A percentile compares a stretch with the other conserved stretches of the same genome.
phyloP scores from a whole-genome alignment of 2,888 invertebrate species.

The Drosophila hamatofila region DNA sequence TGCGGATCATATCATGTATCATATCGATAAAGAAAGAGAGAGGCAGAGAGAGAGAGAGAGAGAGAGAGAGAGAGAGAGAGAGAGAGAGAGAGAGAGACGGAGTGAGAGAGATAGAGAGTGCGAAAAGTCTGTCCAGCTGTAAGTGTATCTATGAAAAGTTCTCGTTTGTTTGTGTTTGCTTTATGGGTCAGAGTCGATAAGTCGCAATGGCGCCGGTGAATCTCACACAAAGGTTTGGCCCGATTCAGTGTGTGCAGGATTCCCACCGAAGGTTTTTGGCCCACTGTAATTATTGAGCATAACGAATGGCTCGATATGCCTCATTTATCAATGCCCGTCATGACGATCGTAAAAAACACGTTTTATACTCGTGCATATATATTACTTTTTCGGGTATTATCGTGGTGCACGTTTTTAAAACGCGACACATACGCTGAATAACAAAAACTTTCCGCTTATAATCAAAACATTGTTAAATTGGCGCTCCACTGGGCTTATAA shows the following conservation, averaged over 20 bases:
- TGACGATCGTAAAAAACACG: conserved; percentile 55
- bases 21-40: conserved; percentile 14
- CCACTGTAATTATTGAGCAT: conserved; percentile 24
- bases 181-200: conserved; percentile 42
- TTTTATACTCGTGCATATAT: conserved; percentile 31
- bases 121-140: conserved; percentile 19
- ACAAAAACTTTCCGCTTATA: conserved; percentile 73
- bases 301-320: conserved; percentile 13
- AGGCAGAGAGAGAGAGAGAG: conserved; percentile 8
- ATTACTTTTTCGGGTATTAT: conserved; percentile 37
- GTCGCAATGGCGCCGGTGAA: conserved; percentile 41
- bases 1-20: conserved; percentile 55
- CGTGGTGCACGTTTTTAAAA: conserved; percentile 66
- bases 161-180: conserved; percentile 1
- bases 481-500: conserved; percentile 37
- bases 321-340: conserved; percentile 43
- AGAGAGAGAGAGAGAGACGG: conserved; percentile 2
- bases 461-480: conserved; percentile 58
- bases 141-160: conserved; percentile 17
- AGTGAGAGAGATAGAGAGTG: neutral
- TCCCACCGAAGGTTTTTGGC: conserved; percentile 11
- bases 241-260: conserved; percentile 3
- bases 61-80: conserved; percentile 19
- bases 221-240: conserved; percentile 9
- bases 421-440: conserved; percentile 57